A percentile compares a stretch with the other conserved stretches of the same genome.
Conservation (phyloP, 92 coral and sea anemone species). For the Desmophyllum pertusum region DNA sequence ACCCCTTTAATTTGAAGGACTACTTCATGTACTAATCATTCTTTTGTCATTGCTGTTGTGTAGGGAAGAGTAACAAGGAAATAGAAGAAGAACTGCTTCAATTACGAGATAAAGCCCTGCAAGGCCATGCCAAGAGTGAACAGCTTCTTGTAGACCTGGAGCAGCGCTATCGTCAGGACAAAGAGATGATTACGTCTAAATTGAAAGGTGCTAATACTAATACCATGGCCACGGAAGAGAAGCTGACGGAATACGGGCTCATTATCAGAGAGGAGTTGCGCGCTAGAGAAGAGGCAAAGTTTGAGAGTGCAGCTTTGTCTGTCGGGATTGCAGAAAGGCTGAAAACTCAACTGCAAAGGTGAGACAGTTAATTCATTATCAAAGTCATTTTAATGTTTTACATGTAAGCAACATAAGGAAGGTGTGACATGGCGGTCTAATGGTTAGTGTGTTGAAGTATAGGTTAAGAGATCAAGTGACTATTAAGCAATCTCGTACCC, state of each 20-base stretch:
- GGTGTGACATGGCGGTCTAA: too few species aligned
- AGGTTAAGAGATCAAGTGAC: too few species aligned
- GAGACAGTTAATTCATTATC: not conserved
- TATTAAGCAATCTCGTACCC: too few species aligned
- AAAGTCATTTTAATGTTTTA: not conserved
- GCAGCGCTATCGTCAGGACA: slow-evolving; percentile 82
- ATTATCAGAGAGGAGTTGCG: slow-evolving; percentile 80
- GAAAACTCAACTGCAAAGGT: slow-evolving; percentile 69
- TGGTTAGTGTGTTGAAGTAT: too few species aligned
- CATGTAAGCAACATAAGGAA: too few species aligned
- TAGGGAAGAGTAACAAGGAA: slow-evolving; percentile 87
- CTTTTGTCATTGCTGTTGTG: not conserved
- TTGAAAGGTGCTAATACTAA: slow-evolving; percentile 82
- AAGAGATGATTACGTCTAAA: slow-evolving; percentile 61
- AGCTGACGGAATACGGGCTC: slow-evolving; percentile 80
- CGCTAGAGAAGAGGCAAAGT: slow-evolving; percentile 75
- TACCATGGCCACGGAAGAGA: slow-evolving; percentile 83
- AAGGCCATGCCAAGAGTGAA: slow-evolving; percentile 77
- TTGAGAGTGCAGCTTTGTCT: slow-evolving; percentile 73
- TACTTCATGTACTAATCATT: not conserved
- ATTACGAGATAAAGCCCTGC: slow-evolving; percentile 60
- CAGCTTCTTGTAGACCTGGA: slow-evolving; percentile 73
- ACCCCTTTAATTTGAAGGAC: not conserved
- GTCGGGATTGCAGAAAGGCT: slow-evolving; percentile 87
- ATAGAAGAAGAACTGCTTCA: slow-evolving; percentile 68